Base-by-base conservation (phyloP, 2,113 vertebrate species). In the Cyprinodon tularosa region DNA sequence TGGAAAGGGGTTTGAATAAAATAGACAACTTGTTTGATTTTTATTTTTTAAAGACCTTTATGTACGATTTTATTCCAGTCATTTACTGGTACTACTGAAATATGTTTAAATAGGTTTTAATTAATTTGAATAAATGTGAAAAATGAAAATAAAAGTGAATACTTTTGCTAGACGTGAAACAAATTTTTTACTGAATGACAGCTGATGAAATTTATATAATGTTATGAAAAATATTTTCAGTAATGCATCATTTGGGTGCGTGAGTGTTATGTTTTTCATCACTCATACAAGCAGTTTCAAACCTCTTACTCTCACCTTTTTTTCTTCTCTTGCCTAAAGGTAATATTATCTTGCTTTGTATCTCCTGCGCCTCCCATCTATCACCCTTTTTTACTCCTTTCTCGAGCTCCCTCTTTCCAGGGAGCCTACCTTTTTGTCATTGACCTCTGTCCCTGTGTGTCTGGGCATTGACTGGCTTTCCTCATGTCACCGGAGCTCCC, bases 401-500 rank as follows among this genome's bases (percentile, higher is more conserved):
- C 61, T 39, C 50, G 5, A 50, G 66, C 76, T 72, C 74, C 59
- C 40, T 76, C 72, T 81, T 72, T 85, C 81, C 53, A 84, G 89
- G 84, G 88, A 44, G 86, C 73, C 72, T 87, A 80, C 82, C 57
- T 90, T 91, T 57, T 92, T 93, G 90, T 93, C 93, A 93, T 93
- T 95, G 92, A 94, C 93, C 93, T 88, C 81, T 93, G 87, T 87
- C 89, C 50, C 89, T 50, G 77, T 68, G 85, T 89, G 90, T 93
- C 92, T 93, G 87, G 85, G 89, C 92, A 94, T 93, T 91, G 91
- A 93, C 92, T 92, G 89, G 74, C 92, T 91, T 85, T 85, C 88
- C 85, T 86, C 82, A 78, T 93, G 93, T 94, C 93, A 94, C 91
- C 92, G 92, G 92, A 94, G 93, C 93, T 93, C 84, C 77, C 93